Evolutionary conservation across 1,140 invertebrate species (phyloP).

Genomic region (Pollicipes pollicipes): DNA sequence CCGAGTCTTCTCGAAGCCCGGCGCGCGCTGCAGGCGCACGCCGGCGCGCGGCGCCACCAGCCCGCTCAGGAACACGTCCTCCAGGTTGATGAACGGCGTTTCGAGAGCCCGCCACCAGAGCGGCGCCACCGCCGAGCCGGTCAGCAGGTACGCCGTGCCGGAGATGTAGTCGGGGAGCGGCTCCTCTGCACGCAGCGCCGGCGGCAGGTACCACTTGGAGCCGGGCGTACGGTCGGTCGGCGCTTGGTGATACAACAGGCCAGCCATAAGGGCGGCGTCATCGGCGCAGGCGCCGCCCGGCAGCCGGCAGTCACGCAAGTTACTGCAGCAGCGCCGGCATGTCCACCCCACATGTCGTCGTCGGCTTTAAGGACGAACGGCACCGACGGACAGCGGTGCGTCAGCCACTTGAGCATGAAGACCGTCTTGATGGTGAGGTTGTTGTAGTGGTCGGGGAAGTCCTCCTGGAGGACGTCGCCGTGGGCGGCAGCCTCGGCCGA

Average conservation of each 20-base stretch:
- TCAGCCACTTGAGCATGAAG: slow-evolving; percentile 16
- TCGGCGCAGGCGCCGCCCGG: slow-evolving; percentile 15
- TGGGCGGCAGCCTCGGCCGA: slow-evolving; percentile 16
- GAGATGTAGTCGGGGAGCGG: slow-evolving; percentile 22
- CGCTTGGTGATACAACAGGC: slow-evolving; percentile 18
- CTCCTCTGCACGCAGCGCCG: slow-evolving; percentile 15
- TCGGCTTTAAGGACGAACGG: slow-evolving; percentile 20
- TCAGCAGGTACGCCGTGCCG: slow-evolving; percentile 23
- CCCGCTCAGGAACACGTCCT: slow-evolving; percentile 32
- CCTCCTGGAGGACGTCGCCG: slow-evolving; percentile 22
- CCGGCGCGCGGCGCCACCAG: slow-evolving; percentile 22
- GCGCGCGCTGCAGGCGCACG: not conserved
- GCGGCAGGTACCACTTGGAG: slow-evolving; percentile 9
- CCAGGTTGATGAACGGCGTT: slow-evolving; percentile 26
- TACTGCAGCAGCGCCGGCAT: slow-evolving; percentile 13
- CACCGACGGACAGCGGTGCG: slow-evolving; percentile 13
- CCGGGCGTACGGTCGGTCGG: slow-evolving; percentile 7
- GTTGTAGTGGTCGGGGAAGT: slow-evolving; percentile 20
- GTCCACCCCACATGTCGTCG: slow-evolving; percentile 21
- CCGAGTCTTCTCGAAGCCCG: not conserved
- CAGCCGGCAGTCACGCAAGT: slow-evolving; percentile 4
- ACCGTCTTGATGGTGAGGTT: slow-evolving; percentile 19
- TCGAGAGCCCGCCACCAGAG: slow-evolving; percentile 18
- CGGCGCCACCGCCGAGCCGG: slow-evolving; percentile 14
- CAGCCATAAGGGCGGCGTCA: slow-evolving; percentile 13